These are phyloP conservation scores for Coelopa frigida DNA, from an alignment of 1,140 invertebrate species.

Conservation along the genomic window DNA sequence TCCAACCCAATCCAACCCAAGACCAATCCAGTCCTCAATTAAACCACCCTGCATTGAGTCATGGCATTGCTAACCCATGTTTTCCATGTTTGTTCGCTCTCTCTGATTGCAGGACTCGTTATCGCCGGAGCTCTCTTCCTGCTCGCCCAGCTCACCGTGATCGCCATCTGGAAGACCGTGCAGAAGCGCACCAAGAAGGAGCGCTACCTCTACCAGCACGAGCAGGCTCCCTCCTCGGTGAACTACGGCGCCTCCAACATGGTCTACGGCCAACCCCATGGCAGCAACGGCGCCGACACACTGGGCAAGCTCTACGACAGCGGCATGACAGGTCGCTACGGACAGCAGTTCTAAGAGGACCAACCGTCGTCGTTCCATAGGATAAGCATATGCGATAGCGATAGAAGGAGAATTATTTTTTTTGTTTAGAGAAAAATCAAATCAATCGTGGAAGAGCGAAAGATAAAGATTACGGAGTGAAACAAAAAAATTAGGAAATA, in stretches of 20 bases:
- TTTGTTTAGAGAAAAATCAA: no score
- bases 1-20: no score
- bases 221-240: slow-evolving; percentile 28
- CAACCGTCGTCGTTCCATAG: no score
- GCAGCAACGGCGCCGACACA: slow-evolving; percentile 56
- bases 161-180: slow-evolving; percentile 42
- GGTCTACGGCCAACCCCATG: slow-evolving; percentile 30
- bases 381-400: no score
- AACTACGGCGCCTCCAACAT: slow-evolving; percentile 35
- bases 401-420: neutral
- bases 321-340: slow-evolving; percentile 61
- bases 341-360: slow-evolving; percentile 67
- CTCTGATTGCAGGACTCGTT: slow-evolving; percentile 30
- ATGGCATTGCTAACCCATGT: neutral
- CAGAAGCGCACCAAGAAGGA: slow-evolving; percentile 72
- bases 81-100: slow-evolving; percentile 19
- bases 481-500: no score
- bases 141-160: slow-evolving; percentile 38
- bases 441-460: no score
- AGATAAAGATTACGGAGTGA: no score
- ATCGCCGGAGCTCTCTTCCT: slow-evolving; percentile 35
- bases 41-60: no score
- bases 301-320: slow-evolving; percentile 81
- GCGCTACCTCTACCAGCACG: slow-evolving; percentile 38
- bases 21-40: no score